Evolutionary conservation across 2,113 vertebrate species (phyloP), one percentile per base, ranked within the genome.

Genomic region (Sciurus niger): DNA sequence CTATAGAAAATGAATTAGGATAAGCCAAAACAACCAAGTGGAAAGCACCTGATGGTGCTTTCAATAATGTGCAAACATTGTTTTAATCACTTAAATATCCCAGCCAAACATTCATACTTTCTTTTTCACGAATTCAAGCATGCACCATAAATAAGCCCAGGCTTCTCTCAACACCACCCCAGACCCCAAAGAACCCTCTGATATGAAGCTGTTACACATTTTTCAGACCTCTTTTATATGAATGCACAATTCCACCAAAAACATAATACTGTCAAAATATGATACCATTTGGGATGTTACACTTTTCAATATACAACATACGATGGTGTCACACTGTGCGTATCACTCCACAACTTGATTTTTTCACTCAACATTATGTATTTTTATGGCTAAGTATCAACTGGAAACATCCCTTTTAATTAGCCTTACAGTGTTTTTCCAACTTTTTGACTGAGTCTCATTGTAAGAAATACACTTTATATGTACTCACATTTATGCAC

Each of bases 401-500:
- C n/a, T 28, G 43, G 40, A 82, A 20, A 67, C 14, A 74, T 22
- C 90, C 65, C 72, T 86, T 87, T 73, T 32, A 84, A 79, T 55
- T 40, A 30, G 17, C 25, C 68, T 30, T 48, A 65, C 34, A 22
- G 13, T 11, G 4, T 93, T 82, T 70, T 63, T 43, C 78, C 77
- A 83, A 73, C 40, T 53, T 46, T 63, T 14, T 22, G 34, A 72
- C 24, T n/a, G 13, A 65, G 85, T 72, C 28, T 37, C n/a, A 83
- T 30, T 60, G 8, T 34, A 84, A 78, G 24, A 93, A 90, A 58
- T 55, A 51, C 72, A 72, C 60, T 63, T 8, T 55, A 55, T 53
- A 13, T 63, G 24, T 63, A 63, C 85, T 97, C 93, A 70, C 88
- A 90, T 8, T 88, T 90, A 25, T 18, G 24, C 93, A 55, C 65